Base-by-base conservation (phyloP, 2,113 vertebrate genomes). In the Cinclus cinclus region DNA sequence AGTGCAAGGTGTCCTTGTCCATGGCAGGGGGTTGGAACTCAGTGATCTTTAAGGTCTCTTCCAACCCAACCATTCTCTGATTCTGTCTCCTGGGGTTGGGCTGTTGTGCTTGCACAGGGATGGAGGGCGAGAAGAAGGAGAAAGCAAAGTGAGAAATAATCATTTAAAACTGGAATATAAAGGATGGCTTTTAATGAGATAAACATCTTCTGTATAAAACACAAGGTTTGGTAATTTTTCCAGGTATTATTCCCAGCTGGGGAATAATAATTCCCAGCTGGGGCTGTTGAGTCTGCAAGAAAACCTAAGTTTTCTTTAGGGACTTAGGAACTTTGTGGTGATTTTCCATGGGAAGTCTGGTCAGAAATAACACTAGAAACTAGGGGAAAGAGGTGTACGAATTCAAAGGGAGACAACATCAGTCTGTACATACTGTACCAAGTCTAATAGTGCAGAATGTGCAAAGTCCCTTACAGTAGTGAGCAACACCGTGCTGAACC, bases 381-480 rank as follows among this genome's bases (percentile, higher is more conserved):
- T 65, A 11, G 31, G 47, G 47, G 18, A 89, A 71, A 37, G 49
- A 89, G 44, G 35, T 82, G 56, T 30, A 75, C 74, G 37, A 50
- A 13, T 68, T 68, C 53, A 68, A 82, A 73, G 58, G 28, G 20
- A 83, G 17, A 18, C 8, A 46, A 12, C 0, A 6, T 21, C 68
- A 41, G 11, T 30, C 49, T 77, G 59, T 24, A 23, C 37, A 22
- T 12, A 5, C 19, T 44, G 30, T 44, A 67, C 28, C 41, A 35
- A 31, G 5, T 44, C 46, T 20, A 5, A 35, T 0, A 55, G 19
- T 2, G 33, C 31, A 24, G 58, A 50, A 35, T 22, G 52, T 2
- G 6, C 17, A 35, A 44, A 75, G 7, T 39, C 13, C 14, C 42
- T 71, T 22, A 8, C 4, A 25, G 10, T 0, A 46, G 28, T 2